phyloP scores from a whole-genome alignment of 2,113 vertebrate genomes.

The Tursiops truncatus region DNA sequence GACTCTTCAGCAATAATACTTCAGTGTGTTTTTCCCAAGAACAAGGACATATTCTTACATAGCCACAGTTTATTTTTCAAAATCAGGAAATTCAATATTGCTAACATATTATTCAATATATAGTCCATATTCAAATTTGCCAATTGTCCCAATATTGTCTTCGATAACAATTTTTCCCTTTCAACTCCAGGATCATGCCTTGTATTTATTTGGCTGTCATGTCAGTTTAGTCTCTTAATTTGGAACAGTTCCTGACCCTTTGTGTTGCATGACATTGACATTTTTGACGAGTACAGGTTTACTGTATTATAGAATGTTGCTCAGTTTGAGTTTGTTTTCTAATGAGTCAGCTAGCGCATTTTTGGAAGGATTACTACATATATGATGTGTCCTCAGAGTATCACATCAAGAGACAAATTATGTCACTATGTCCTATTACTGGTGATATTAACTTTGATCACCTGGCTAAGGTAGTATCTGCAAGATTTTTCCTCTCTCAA shows the following conservation, averaged over 20 bases:
- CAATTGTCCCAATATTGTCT: not conserved
- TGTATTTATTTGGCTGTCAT: not conserved
- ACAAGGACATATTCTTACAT: not conserved
- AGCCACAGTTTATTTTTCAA: slow-evolving; percentile 13
- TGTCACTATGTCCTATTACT: not conserved
- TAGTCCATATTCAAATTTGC: not conserved
- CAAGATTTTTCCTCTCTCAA: not conserved
- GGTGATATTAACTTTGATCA: not conserved
- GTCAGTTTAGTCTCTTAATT: not conserved
- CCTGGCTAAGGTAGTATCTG: not conserved
- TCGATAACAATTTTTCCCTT: not conserved
- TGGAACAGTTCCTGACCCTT: not conserved
- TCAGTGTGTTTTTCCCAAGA: not conserved
- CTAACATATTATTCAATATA: not conserved
- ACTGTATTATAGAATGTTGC: not conserved
- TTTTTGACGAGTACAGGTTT: not conserved
- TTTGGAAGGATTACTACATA: not conserved
- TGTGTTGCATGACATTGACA: not conserved
- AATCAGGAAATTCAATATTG: not conserved
- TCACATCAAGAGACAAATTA: not conserved
- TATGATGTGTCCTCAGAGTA: not conserved
- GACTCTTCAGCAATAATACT: slow-evolving; percentile 22
- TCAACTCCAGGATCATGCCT: not conserved
- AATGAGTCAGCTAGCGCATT: not conserved
- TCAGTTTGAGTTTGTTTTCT: not conserved